A percentile compares a stretch with the other conserved stretches of the same genome.
Evolutionary conservation across 2,797 vertebrate species (phyloP).

Genomic region (Hybognathus amarus): DNA sequence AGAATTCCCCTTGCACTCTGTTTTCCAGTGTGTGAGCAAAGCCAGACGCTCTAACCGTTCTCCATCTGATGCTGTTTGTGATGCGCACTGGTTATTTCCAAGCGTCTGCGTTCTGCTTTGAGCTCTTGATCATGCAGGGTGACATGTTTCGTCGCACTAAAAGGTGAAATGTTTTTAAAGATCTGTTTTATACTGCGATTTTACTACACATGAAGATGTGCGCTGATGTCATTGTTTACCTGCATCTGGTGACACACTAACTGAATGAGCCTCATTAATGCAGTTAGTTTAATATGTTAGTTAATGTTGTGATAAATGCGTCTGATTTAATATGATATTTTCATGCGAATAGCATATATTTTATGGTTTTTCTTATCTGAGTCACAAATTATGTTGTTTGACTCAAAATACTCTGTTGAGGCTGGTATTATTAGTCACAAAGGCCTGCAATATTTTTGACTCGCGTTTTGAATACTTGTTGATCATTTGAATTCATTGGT

Average conservation of each 20-base stretch:
- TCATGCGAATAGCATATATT: too few species aligned
- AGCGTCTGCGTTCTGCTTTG: not conserved
- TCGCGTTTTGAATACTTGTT: not conserved
- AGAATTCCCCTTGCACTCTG: slow-evolving; percentile 19
- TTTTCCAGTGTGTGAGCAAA: slow-evolving; percentile 8
- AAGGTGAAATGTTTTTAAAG: not conserved
- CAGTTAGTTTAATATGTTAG: not conserved
- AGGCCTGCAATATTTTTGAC: not conserved
- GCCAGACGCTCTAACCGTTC: not conserved
- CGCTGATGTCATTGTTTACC: not conserved
- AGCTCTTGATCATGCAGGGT: not conserved
- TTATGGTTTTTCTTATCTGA: not conserved
- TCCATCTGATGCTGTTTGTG: not conserved
- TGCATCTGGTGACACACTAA: not conserved
- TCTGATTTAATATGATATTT: not conserved
- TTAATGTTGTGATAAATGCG: not conserved
- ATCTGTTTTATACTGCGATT: not conserved
- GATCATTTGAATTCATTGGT: not conserved
- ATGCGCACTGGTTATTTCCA: not conserved
- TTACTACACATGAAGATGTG: not conserved
- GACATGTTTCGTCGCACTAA: slow-evolving; percentile 24
- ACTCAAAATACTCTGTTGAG: not conserved
- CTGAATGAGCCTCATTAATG: not conserved
- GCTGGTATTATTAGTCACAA: not conserved
- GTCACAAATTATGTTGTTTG: not conserved